These are phyloP conservation scores for Rhinichthys klamathensis DNA, from an alignment of 2,113 vertebrate genomes.

Conservation along the genomic window DNA sequence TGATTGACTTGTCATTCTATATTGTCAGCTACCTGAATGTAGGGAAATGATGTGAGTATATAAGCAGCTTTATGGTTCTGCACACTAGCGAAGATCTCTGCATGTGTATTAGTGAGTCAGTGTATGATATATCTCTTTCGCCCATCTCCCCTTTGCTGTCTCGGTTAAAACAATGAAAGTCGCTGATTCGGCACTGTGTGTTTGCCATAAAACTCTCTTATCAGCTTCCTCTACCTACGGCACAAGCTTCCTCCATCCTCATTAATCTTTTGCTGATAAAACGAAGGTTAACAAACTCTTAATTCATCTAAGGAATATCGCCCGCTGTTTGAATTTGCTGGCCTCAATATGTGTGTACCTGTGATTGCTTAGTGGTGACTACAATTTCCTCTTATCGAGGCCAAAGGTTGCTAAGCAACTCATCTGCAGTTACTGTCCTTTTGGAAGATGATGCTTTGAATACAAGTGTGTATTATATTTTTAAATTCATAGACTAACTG, in stretches of 20 bases:
- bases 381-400: constrained; percentile 73
- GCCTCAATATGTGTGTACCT: constrained; percentile 6
- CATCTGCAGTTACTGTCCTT: constrained; percentile 48
- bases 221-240: constrained; percentile 36
- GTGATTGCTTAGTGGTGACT: background rate
- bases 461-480: background rate
- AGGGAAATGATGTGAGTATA: background rate
- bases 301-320: constrained; percentile 23
- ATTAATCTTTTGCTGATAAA: constrained; percentile 26
- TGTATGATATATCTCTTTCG: background rate
- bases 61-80: background rate
- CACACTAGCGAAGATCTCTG: constrained; percentile 2
- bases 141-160: constrained; percentile 23
- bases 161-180: constrained; percentile 47
- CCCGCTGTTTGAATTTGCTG: background rate
- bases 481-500: background rate
- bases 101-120: constrained; percentile 11
- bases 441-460: constrained; percentile 35
- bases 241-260: constrained; percentile 5
- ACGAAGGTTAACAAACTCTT: constrained; percentile 31
- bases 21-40: background rate
- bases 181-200: constrained; percentile 40
- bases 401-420: constrained; percentile 81
- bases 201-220: constrained; percentile 35
- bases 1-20: constrained; percentile 26